These are phyloP conservation scores for Tuberolachnus salignus DNA, from an alignment of 2,888 invertebrate species.

Conservation along the genomic window DNA sequence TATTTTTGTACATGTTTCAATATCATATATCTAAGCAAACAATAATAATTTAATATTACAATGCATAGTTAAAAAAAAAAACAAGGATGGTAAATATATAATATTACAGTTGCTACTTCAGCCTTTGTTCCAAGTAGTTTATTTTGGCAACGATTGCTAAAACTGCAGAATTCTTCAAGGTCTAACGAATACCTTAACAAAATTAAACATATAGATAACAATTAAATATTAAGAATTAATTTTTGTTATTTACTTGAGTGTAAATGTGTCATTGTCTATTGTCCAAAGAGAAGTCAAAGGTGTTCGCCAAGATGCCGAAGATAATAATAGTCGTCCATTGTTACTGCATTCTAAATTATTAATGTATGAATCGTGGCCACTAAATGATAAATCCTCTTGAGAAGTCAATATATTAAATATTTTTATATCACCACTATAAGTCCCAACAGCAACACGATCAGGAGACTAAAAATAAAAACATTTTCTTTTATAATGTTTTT, in stretches of 20 bases:
- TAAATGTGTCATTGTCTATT: constrained; percentile 68
- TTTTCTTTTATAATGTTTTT: background rate
- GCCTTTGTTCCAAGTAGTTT: constrained; percentile 87
- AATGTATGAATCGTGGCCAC: constrained; percentile 87
- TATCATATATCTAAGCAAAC: constrained; percentile 79
- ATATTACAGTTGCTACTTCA: constrained; percentile 75
- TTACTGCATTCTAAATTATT: constrained; percentile 78
- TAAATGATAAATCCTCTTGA: constrained; percentile 76
- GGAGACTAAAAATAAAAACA: constrained; percentile 61
- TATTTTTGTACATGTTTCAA: constrained; percentile 77
- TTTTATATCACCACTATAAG: constrained; percentile 88
- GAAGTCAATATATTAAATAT: constrained; percentile 70
- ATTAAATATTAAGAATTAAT: constrained; percentile 30
- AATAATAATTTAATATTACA: constrained; percentile 51
- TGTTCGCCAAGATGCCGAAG: constrained; percentile 83
- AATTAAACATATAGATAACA: constrained; percentile 25
- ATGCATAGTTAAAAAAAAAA: background rate
- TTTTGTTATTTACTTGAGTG: constrained; percentile 67
- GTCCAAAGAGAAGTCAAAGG: constrained; percentile 84
- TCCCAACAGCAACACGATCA: constrained; percentile 80
- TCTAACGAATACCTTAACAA: constrained; percentile 72
- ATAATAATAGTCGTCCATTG: constrained; percentile 80
- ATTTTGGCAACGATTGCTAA: constrained; percentile 84
- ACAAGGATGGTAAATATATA: background rate
- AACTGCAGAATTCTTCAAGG: constrained; percentile 89